Evolutionary conservation across 1,140 invertebrate species (phyloP).

Genomic region (Drosophila ananassae): DNA sequence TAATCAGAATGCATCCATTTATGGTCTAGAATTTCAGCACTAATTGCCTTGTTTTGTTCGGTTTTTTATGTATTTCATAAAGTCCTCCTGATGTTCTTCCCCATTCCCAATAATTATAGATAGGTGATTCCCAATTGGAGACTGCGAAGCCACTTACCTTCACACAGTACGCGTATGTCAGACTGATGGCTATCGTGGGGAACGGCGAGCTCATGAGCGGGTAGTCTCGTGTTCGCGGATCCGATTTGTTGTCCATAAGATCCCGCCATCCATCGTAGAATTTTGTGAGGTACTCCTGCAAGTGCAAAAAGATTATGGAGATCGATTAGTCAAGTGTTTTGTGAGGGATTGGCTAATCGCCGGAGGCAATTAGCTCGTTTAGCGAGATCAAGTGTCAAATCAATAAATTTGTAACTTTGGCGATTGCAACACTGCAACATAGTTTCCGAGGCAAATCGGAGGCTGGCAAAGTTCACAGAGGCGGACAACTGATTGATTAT

Average conservation of each 20-base stretch:
- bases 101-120: constrained; percentile 45
- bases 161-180: constrained; percentile 91
- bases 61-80: constrained; percentile 8
- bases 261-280: constrained; percentile 87
- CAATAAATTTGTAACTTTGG: constrained; percentile 43
- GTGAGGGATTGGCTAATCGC: constrained; percentile 1
- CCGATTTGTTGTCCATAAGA: constrained; percentile 90
- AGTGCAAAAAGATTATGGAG: constrained; percentile 21
- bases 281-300: constrained; percentile 83
- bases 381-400: constrained; percentile 67
- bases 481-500: constrained; percentile 42
- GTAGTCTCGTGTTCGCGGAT: constrained; percentile 93
- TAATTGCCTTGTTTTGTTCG: constrained; percentile 25
- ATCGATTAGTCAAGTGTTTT: constrained; percentile 35
- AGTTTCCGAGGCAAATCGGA: constrained; percentile 1
- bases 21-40: constrained; percentile 14
- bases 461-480: constrained; percentile 20
- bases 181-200: constrained; percentile 91
- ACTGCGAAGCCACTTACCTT: constrained; percentile 85
- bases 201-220: constrained; percentile 92
- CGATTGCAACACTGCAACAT: constrained; percentile 61
- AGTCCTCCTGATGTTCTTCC: not conserved
- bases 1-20: constrained; percentile 28
- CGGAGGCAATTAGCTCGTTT: constrained; percentile 24
- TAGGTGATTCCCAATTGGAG: constrained; percentile 22